Evolutionary conservation across 2,888 invertebrate species (phyloP).

Genomic region (Aphidius colemani): DNA sequence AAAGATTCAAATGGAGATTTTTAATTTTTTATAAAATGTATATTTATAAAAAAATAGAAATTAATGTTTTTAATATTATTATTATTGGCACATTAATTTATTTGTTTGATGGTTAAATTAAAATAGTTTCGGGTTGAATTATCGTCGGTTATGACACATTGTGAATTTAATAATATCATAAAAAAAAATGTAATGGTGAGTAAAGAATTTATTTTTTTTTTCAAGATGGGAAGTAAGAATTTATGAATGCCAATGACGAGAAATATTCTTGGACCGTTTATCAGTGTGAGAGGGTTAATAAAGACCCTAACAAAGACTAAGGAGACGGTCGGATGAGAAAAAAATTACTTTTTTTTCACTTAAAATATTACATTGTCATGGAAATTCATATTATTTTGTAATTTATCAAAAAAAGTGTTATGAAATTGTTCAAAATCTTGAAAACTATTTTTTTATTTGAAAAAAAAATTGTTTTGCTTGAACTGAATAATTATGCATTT

Average conservation of each 20-base stretch:
- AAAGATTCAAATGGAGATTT: no score
- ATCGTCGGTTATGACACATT: constrained; percentile 31
- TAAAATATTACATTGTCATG: no score
- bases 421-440: no score
- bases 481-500: no score
- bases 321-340: no score
- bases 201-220: background rate
- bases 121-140: constrained; percentile 23
- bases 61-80: background rate
- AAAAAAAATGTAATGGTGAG: constrained; percentile 13
- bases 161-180: constrained; percentile 47
- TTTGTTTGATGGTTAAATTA: constrained; percentile 20
- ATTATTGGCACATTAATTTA: background rate
- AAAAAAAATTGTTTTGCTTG: no score
- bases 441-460: no score
- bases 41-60: background rate
- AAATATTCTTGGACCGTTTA: constrained; percentile 43
- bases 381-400: no score
- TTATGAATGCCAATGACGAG: constrained; percentile 49
- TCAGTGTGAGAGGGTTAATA: constrained; percentile 39
- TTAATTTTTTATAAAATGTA: no score
- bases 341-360: no score
- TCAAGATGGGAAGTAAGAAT: constrained; percentile 36
- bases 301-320: no score
- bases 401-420: no score